Base-by-base conservation (phyloP, 2,113 vertebrate genomes). In the Sigmodon hispidus region DNA sequence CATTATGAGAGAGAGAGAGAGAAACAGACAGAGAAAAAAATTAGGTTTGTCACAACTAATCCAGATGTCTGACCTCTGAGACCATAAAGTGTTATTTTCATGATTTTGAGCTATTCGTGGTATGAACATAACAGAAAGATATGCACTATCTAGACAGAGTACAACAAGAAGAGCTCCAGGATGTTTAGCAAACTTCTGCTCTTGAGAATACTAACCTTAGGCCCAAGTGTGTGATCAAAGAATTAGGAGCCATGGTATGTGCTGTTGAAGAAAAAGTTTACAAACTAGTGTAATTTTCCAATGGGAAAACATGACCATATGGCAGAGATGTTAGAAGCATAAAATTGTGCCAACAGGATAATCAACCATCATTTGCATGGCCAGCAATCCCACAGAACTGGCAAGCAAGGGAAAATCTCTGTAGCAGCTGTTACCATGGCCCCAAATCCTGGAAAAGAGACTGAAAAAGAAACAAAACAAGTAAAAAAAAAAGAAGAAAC, bases 291-390 rank as follows among this genome's bases (percentile, higher is more conserved):
- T 79, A 70, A 85, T 79, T 96, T 97, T 96, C 93, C 93, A 95
- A 72, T 91, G 93, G 89, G 97, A 88, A 97, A 97, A 84, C 89
- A 95, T 5, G 1, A 94, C 89, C 97, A 97, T 97, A 97, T 97
- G 96, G 97, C 91, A 91, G 75, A 94, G 79, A 96, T 85, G 91
- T 95, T 94, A 93, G 87, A 89, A 95, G 94, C 75, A 90, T 69
- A 84, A 77, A 84, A n/a, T 15, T 29, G 59, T 97, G 95, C 97
- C 97, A 97, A 94, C 34, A 89, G 95, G 91, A 95, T 97, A 93
- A 97, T 97, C 93, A 96, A 95, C 89, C 87, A 94, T 95, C 89
- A 94, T 93, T 87, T 90, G 91, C 87, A 90, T 85, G 96, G 91
- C 91, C 95, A 90, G 95, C 19, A 93, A 93, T 90, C 90, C 91